A percentile compares a stretch with the other conserved stretches of the same genome.
Evolutionary conservation across 2,797 vertebrate genomes (phyloP).

Genomic region (Scleropages formosus): DNA sequence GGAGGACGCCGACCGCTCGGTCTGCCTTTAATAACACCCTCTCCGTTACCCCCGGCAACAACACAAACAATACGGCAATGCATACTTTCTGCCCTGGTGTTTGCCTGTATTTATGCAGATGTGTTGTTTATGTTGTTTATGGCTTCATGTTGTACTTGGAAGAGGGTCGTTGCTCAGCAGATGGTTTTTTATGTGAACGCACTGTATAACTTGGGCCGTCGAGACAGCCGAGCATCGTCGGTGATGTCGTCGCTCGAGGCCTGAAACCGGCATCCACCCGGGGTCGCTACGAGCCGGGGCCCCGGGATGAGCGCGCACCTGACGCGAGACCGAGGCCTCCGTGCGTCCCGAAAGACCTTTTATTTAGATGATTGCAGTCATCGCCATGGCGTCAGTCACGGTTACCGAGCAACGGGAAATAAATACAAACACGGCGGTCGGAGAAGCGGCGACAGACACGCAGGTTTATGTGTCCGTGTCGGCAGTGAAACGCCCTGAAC

Average conservation of each 20-base stretch:
- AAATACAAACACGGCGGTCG: constrained; percentile 12
- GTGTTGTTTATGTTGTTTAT: neutral
- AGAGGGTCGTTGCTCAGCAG: neutral
- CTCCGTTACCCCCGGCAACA: constrained; percentile 16
- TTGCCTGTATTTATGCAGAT: neutral
- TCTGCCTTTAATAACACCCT: constrained; percentile 15
- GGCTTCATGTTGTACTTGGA: neutral
- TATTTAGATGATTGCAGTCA: neutral
- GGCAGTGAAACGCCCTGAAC: neutral
- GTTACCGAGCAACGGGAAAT: constrained; percentile 17
- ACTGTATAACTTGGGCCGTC: neutral
- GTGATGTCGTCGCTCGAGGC: no score
- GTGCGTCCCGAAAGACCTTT: neutral
- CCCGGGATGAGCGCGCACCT: no score
- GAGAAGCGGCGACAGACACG: neutral
- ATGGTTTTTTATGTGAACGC: neutral
- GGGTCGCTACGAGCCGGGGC: no score
- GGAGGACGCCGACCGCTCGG: neutral
- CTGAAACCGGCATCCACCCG: no score
- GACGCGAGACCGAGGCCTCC: no score
- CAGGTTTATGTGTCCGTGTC: neutral
- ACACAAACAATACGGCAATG: constrained; percentile 14
- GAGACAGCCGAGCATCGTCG: no score
- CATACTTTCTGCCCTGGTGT: neutral
- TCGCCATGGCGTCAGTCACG: constrained; percentile 3